Conservation (phyloP, 2,113 vertebrate species). For the Regulus satrapa region DNA sequence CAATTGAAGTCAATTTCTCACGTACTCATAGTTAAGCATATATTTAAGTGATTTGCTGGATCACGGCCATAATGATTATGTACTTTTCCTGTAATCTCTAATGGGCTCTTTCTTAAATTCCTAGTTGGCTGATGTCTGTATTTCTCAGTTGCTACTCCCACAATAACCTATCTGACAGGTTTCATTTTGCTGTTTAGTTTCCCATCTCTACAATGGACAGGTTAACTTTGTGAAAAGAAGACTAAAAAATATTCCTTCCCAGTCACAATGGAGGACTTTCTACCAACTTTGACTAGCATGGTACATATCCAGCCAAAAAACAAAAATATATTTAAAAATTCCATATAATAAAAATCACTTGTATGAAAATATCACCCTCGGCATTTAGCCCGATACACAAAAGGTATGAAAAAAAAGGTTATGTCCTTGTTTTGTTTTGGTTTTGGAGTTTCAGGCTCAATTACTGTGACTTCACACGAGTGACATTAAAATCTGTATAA, state of each 20-base stretch:
- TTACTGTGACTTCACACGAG: background rate
- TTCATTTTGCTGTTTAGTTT: background rate
- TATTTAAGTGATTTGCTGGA: slow-evolving; percentile 55
- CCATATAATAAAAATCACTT: background rate
- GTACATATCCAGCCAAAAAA: background rate
- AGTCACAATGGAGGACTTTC: background rate
- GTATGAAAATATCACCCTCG: background rate
- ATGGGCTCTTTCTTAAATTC: slow-evolving; percentile 4
- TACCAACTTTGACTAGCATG: background rate
- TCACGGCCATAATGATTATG: slow-evolving; percentile 51
- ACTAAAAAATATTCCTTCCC: background rate
- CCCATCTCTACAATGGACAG: background rate
- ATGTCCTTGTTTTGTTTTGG: background rate
- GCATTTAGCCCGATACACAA: background rate
- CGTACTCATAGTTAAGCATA: slow-evolving; percentile 26
- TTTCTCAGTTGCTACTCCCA: background rate
- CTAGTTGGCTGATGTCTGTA: background rate
- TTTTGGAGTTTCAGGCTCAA: background rate
- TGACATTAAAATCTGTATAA: background rate
- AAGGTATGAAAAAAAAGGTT: background rate
- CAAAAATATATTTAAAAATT: background rate
- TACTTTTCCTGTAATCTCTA: slow-evolving; percentile 38
- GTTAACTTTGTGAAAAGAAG: background rate
- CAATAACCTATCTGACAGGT: background rate
- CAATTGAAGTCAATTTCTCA: slow-evolving; percentile 40